Evolutionary conservation across 2,113 vertebrate genomes (phyloP).

Genomic region (Oplegnathus fasciatus): DNA sequence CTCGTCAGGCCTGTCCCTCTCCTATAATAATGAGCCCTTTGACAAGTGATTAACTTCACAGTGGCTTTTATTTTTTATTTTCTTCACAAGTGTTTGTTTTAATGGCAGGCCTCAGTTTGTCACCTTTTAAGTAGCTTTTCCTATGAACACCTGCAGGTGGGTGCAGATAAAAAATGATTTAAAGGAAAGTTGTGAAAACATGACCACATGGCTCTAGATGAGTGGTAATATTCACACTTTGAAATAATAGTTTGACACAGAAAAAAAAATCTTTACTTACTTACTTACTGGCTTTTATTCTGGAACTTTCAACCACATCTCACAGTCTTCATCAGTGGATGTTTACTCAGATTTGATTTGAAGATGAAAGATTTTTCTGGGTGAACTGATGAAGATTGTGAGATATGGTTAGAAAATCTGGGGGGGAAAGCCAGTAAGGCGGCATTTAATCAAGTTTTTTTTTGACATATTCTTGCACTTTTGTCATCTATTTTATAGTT

Average conservation of each 20-base stretch:
- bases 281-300: not conserved
- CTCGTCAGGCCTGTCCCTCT: conserved; percentile 42
- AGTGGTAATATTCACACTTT: not conserved
- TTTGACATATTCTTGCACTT: not conserved
- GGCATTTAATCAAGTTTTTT: not conserved
- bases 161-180: not conserved
- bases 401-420: not conserved
- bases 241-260: not conserved
- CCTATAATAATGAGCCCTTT: conserved; percentile 67
- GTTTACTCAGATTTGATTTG: not conserved
- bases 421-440: not conserved
- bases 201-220: not conserved
- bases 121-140: conserved; percentile 13
- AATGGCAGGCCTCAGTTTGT: conserved; percentile 19
- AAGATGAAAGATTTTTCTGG: not conserved
- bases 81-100: conserved; percentile 55
- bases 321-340: not conserved
- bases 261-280: not conserved
- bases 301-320: not conserved
- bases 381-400: not conserved
- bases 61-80: conserved; percentile 8
- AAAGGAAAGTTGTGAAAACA: not conserved
- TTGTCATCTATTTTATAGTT: not conserved
- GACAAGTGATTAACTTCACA: conserved; percentile 63
- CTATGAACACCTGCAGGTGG: not conserved